Evolutionary conservation across 2,888 invertebrate genomes (phyloP).

Genomic region (Andrena marginata): DNA sequence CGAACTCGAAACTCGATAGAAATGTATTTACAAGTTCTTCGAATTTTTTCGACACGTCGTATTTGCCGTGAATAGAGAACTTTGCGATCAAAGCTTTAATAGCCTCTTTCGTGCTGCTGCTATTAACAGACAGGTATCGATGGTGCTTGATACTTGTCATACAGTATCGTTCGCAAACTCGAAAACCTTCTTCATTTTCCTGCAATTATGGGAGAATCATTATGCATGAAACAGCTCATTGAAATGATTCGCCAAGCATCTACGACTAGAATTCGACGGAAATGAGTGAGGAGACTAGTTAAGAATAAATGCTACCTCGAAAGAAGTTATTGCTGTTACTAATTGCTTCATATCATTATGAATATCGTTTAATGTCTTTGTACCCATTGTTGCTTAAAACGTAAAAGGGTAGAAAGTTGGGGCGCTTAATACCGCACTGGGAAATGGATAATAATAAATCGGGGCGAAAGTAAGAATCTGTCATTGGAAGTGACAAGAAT

Average conservation of each 20-base stretch:
- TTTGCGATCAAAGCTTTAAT: slow-evolving; percentile 85
- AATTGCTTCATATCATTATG: slow-evolving; percentile 81
- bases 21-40: slow-evolving; percentile 81
- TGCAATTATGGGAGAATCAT: slow-evolving; percentile 31
- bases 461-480: neutral
- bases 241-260: neutral
- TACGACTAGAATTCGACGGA: neutral
- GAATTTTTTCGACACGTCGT: slow-evolving; percentile 84
- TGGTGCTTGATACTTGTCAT: slow-evolving; percentile 85
- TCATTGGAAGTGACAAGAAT: neutral
- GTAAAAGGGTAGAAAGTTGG: slow-evolving; percentile 53
- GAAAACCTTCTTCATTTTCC: slow-evolving; percentile 84
- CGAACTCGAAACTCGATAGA: slow-evolving; percentile 81
- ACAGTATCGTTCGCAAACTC: slow-evolving; percentile 83
- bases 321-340: slow-evolving; percentile 80
- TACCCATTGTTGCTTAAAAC: slow-evolving; percentile 88
- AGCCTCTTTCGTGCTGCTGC: slow-evolving; percentile 84
- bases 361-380: slow-evolving; percentile 79
- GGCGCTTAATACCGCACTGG: neutral
- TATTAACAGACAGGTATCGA: slow-evolving; percentile 85
- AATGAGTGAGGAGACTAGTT: neutral
- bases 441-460: neutral
- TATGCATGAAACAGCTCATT: neutral
- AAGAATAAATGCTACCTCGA: slow-evolving; percentile 73
- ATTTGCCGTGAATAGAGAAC: slow-evolving; percentile 85